A percentile compares a stretch with the other conserved stretches of the same genome.
Evolutionary conservation across 2,113 vertebrate genomes (phyloP).

Genomic region (Leptosomus discolor): DNA sequence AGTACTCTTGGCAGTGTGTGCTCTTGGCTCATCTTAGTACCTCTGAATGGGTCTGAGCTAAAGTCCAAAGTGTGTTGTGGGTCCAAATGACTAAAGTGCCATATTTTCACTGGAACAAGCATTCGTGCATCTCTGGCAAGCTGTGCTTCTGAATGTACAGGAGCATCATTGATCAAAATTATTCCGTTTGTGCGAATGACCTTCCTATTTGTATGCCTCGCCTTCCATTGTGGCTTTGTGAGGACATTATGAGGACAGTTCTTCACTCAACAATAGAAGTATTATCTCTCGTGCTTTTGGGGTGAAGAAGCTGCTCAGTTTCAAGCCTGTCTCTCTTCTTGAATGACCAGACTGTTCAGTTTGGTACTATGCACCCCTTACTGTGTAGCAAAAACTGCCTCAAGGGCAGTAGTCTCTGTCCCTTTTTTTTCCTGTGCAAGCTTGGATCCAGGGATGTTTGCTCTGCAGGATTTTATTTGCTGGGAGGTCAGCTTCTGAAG

Average conservation of each 20-base stretch:
- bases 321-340: background rate
- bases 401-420: background rate
- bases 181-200: background rate
- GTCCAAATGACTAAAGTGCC: background rate
- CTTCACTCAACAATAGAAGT: background rate
- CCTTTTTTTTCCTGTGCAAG: background rate
- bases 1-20: background rate
- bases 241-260: background rate
- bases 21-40: background rate
- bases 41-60: background rate
- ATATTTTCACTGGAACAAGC: background rate
- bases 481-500: background rate
- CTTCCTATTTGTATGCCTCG: background rate
- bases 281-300: fast-evolving
- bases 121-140: background rate
- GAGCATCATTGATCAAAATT: background rate
- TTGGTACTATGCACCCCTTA: background rate
- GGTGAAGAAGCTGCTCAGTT: background rate
- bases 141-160: background rate
- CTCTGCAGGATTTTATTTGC: background rate
- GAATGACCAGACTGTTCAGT: background rate
- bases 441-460: background rate
- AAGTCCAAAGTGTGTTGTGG: background rate
- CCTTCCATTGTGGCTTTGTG: background rate
- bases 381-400: background rate